Base-by-base conservation (phyloP, 2,888 invertebrate genomes). In the Alloscopus bannaensis region DNA sequence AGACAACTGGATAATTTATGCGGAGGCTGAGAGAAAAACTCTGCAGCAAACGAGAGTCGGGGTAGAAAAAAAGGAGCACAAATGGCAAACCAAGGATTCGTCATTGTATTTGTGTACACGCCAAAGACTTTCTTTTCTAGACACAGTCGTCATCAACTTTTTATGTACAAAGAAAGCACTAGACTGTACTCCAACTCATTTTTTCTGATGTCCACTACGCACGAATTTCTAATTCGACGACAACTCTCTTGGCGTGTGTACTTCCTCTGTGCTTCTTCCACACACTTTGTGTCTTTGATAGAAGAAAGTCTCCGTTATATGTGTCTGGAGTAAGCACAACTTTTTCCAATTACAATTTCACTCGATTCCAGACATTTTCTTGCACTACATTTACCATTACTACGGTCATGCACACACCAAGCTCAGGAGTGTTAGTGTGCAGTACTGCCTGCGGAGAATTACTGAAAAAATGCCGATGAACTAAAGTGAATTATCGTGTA, bases 1-100 rank as follows among this genome's bases (percentile, higher is more conserved):
- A 65, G 68, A 79, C 72, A 78, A 65, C 66, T 47, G 52, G 80
- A 70, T 76, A 80, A 80, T 80, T 80, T 80, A 80, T 80, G 55
- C 59, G 75, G 60, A 40, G 40, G 62, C 69, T 68, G 62, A 68
- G 76, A 60, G 60, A 69, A 59, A 70, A 62, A 59, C 59, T 59
- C 3, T 28, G 4, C 29, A 59, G 18, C 18, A 59, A 55, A 26
- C 3, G 31, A 8, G 36, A 59, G 36, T 16, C 59, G 18, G 36
- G 11, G 11, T n/a, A 47, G 18, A n/a, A 18, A n/a, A 47, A 47
- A 47, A 47, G 13, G 13, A 36, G 13, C 36, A 36, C 36, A 13
- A 18, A 6, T 3, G 18, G n/a, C 11, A n/a, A 47, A n/a, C n/a
- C 4, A 47, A 6, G 47, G 11, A 47, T 47, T 47, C 47, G 47